Evolutionary conservation across 2,888 invertebrate genomes (phyloP), one percentile per base, ranked within the genome.

Genomic region (Hydriomena furcata): DNA sequence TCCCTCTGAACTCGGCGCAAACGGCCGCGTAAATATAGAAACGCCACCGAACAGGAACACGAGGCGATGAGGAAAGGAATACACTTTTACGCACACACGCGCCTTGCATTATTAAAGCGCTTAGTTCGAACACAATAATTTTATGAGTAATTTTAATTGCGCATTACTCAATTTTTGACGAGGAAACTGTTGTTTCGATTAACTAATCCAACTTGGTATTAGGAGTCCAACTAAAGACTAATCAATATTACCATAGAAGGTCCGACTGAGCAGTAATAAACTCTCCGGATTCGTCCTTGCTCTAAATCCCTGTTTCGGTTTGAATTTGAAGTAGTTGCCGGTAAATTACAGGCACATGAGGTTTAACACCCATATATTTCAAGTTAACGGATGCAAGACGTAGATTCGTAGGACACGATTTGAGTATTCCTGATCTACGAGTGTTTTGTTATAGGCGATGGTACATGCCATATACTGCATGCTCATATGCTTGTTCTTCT

Each of bases 21-120:
- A 84, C 81, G 72, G 74, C 73, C 76, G 84, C 72, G 82, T 88
- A 88, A 86, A 87, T 88, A 85, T 89, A 89, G 88, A 87, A 79
- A 79, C 79, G 70, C 76, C 70, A 70, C 76, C 75, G 71, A 82
- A 79, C 82, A 87, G 81, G 83, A 84, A 83, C 84, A 82, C 77
- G 79, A 78, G 73, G 77, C 78, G 71, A 63, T 75, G 76, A 70
- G 75, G 71, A 74, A 77, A 73, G 76, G 67, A 79, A 78, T 71
- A 76, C 66, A 67, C 54, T 56, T 66, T 56, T 66, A 69, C 61
- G 62, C 60, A 66, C 65, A 66, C 67, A 55, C 51, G 47, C 53
- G 44, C 36, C 17, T 40, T 44, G 42, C 46, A 41, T 52, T 52
- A 47, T 48, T 47, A 7, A 21, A 24, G 6, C 41, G 42, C 47